These are phyloP conservation scores for Daubentonia madagascariensis DNA, from an alignment of 2,113 vertebrate genomes.

Conservation along the genomic window DNA sequence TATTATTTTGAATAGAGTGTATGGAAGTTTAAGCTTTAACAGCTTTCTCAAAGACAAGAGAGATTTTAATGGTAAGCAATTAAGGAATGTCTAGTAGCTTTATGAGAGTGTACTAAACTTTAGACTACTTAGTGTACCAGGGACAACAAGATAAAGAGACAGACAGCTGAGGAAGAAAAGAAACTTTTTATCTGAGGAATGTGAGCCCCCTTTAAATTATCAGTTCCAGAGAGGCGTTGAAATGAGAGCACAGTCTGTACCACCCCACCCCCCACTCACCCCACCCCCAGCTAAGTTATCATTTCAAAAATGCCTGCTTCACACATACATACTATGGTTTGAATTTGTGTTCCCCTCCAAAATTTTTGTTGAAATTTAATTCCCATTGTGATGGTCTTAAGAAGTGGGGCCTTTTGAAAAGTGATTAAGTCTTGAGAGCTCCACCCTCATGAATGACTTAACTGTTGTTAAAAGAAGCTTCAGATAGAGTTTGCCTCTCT, in stretches of 20 bases:
- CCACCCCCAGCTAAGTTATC: not conserved
- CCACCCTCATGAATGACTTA: not conserved
- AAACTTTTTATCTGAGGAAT: not conserved
- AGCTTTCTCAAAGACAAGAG: not conserved
- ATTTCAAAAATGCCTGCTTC: not conserved
- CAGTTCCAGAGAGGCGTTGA: not conserved
- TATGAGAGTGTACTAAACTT: not conserved
- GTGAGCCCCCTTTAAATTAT: not conserved
- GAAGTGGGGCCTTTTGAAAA: accelerated
- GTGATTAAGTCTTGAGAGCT: not conserved
- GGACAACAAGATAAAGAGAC: not conserved
- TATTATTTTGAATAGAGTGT: not conserved
- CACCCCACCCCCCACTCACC: too few relatives aligned
- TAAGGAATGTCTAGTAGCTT: not conserved
- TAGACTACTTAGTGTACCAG: not conserved
- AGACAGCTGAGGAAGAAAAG: not conserved
- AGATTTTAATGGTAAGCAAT: not conserved
- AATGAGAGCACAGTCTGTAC: not conserved
- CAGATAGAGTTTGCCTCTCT: not conserved
- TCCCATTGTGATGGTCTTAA: not conserved
- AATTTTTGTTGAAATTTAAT: not conserved
- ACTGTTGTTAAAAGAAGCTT: not conserved
- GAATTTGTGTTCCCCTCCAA: not conserved
- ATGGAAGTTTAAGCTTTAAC: not conserved
- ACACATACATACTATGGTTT: not conserved